Percentiles rank a stretch among this genome's conserved stretches.
phyloP scores from a whole-genome alignment of 1,140 invertebrate genomes.

The Zaprionus taronus region DNA sequence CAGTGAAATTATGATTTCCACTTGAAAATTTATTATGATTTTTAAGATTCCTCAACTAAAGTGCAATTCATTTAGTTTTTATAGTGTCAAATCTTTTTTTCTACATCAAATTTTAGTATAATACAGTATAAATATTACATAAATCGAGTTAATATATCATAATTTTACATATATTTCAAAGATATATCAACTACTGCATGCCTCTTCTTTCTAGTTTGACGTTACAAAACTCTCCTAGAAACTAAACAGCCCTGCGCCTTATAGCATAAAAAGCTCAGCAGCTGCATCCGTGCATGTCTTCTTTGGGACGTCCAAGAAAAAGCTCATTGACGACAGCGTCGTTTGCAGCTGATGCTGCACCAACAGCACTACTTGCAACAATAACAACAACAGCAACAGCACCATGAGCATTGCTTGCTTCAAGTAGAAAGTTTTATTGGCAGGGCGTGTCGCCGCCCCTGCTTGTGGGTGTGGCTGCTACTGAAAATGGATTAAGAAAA shows the following conservation, averaged over 20 bases:
- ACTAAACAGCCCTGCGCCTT: neutral
- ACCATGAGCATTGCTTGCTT: slow-evolving; percentile 15
- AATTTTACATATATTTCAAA: too few relatives aligned
- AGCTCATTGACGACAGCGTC: slow-evolving; percentile 45
- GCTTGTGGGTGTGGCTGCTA: slow-evolving; percentile 45
- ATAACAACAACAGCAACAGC: slow-evolving; percentile 9
- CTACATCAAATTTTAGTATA: too few relatives aligned
- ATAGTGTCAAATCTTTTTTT: too few relatives aligned
- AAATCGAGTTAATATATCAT: too few relatives aligned
- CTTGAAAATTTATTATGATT: neutral
- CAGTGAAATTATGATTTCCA: neutral
- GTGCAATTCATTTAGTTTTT: too few relatives aligned
- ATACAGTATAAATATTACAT: too few relatives aligned
- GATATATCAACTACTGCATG: too few relatives aligned
- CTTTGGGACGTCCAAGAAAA: slow-evolving; percentile 40
- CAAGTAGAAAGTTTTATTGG: slow-evolving; percentile 65
- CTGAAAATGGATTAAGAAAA: slow-evolving; percentile 69
- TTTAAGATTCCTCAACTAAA: neutral
- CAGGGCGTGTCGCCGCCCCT: slow-evolving; percentile 41
- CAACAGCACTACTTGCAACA: slow-evolving; percentile 22
- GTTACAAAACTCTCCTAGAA: slow-evolving; percentile 6
- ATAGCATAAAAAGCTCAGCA: neutral
- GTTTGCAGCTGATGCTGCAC: slow-evolving; percentile 28
- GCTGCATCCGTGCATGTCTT: slow-evolving; percentile 28
- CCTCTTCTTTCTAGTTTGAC: neutral